Evolutionary conservation across 1,140 invertebrate species (phyloP).

Genomic region (Leptinotarsa undecemlineata): DNA sequence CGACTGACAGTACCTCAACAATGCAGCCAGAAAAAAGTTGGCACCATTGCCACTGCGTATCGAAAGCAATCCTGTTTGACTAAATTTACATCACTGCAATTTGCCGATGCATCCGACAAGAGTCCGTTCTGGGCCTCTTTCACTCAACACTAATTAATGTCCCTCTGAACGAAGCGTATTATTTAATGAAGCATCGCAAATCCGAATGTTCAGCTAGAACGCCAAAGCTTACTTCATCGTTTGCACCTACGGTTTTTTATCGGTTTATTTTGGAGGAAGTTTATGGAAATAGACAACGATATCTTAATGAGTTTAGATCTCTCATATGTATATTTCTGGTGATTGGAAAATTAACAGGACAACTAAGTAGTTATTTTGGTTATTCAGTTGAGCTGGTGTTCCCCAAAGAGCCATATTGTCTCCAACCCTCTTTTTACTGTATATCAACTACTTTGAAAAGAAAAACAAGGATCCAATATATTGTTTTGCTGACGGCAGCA

Average conservation of each 20-base stretch:
- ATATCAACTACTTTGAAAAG: too few species aligned
- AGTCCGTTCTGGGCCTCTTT: background rate
- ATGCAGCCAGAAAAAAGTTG: background rate
- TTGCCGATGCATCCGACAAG: background rate
- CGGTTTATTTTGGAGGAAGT: too few species aligned
- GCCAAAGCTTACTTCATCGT: background rate
- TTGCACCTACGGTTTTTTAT: background rate
- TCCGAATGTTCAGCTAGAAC: background rate
- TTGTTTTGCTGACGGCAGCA: too few species aligned
- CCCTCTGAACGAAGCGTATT: background rate
- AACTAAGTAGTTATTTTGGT: too few species aligned
- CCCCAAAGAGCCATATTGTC: too few species aligned
- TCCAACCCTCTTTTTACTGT: too few species aligned
- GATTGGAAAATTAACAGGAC: too few species aligned
- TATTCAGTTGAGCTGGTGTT: too few species aligned
- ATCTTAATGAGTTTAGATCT: too few species aligned
- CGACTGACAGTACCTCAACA: background rate
- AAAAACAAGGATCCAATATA: too few species aligned
- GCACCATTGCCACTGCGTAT: background rate
- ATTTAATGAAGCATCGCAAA: conserved; percentile 16
- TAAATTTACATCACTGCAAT: conserved; percentile 5
- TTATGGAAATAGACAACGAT: too few species aligned
- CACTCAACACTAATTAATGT: background rate
- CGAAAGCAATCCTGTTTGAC: background rate
- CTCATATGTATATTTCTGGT: too few species aligned